Conservation (phyloP, 35 echinoderm and acorn worm species). For the Nesometra sesokonis region DNA sequence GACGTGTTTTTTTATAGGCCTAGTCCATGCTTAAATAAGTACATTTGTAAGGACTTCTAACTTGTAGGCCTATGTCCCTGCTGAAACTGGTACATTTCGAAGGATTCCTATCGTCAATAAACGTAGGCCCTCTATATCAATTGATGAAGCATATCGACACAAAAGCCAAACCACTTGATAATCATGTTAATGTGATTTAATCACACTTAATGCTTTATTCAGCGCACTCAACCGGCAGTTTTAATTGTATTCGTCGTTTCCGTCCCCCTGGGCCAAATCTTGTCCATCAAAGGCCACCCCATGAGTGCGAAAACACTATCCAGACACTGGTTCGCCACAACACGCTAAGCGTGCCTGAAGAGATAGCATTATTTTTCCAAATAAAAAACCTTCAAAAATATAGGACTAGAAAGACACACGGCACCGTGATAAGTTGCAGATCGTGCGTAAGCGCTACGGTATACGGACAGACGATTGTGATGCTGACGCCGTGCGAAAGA, state of each 20-base stretch:
- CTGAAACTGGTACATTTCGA: too few species aligned
- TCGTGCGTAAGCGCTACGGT: not conserved
- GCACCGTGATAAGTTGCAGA: not conserved
- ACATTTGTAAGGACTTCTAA: too few species aligned
- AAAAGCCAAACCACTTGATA: not conserved
- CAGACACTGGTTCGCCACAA: not conserved
- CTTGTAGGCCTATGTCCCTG: too few species aligned
- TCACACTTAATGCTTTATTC: not conserved
- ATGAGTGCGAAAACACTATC: not conserved
- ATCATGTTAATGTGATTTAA: not conserved
- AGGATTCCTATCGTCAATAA: too few species aligned
- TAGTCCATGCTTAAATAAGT: too few species aligned
- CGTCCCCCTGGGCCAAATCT: not conserved
- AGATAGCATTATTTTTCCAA: not conserved
- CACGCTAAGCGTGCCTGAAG: not conserved
- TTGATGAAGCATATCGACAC: too few species aligned
- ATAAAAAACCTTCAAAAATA: not conserved
- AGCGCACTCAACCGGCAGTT: not conserved
- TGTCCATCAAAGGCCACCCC: not conserved
- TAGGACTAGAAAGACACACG: not conserved
- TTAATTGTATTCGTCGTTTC: not conserved
- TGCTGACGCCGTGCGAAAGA: not conserved
- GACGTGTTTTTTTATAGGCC: too few species aligned
- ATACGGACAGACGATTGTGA: not conserved
- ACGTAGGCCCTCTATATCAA: too few species aligned